phyloP scores from a whole-genome alignment of 2,113 vertebrate species.

The Gymnobelideus leadbeateri region DNA sequence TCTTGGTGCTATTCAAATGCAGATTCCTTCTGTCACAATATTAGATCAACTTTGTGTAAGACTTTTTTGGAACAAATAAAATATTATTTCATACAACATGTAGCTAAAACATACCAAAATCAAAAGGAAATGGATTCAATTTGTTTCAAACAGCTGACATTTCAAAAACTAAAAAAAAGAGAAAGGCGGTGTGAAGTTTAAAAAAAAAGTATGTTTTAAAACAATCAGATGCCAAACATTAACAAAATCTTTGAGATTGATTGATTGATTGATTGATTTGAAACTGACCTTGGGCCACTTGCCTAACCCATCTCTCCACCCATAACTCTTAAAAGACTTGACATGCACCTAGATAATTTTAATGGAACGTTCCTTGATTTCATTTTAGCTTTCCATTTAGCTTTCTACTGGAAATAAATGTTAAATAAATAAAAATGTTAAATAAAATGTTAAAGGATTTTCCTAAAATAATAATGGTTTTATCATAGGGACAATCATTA shows the following conservation, averaged over 20 bases:
- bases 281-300: neutral
- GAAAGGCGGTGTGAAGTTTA: neutral
- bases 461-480: neutral
- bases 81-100: neutral
- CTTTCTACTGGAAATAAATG: too few species aligned
- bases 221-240: neutral
- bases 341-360: neutral
- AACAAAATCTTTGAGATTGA: neutral
- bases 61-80: constrained; percentile 1
- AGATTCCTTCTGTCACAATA: constrained; percentile 14
- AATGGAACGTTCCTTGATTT: neutral
- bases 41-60: constrained; percentile 3
- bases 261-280: neutral
- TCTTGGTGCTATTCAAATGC: neutral
- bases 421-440: too few species aligned
- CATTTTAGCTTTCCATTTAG: neutral
- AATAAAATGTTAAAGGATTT: neutral
- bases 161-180: neutral
- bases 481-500: neutral
- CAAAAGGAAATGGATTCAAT: neutral
- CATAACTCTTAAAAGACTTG: neutral
- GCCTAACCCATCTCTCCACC: neutral
- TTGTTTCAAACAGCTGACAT: neutral
- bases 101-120: neutral
- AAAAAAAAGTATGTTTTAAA: constrained; percentile 28